Evolutionary conservation across 1,140 invertebrate genomes (phyloP), one percentile per base, ranked within the genome.

Genomic region (Bradysia coprophila): DNA sequence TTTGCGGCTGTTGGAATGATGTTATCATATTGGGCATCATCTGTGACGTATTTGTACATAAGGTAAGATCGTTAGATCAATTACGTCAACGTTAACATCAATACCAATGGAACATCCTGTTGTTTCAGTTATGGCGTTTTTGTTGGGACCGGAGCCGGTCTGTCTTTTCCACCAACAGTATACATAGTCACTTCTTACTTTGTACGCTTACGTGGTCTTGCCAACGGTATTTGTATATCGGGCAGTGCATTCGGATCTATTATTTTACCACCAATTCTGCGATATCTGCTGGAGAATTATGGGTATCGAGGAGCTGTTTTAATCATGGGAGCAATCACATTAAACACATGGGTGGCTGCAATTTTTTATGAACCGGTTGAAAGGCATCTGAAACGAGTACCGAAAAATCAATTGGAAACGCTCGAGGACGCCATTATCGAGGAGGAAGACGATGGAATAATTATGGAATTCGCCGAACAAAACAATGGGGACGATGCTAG

Each of bases 151-250:
- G 83, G 83, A 5, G 82, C 82, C 6, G 83, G 82, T 0, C 60
- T 86, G 21, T 75, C 80, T 1, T 86, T 85, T 58, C 82, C 85
- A 4, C 84, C 86, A 21, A 88, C 85, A 0, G 81, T 92, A n/a
- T 86, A 89, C 54, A 86, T 90, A 49, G 83, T 89, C 33, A 87
- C 83, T 8, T 81, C 81, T 33, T 92, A 91, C 57, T 92, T 91
- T 57, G 72, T 84, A 2, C 72, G 75, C 39, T 64, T 78, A 23
- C 66, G 86, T 36, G 86, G 85, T 3, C 64, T 91, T 9, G 88
- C 86, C 16, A 91, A 90, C 61, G 87, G 86, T 1, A 71, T 92
- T 15, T 88, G 84, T 49, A 86, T 89, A 61, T 88, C 86, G 3
- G 87, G 86, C 13, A 89, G 83, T 51, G 82, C 86, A 2, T 66